phyloP scores from a whole-genome alignment of 2,113 vertebrate genomes.

The Raja brachyura region DNA sequence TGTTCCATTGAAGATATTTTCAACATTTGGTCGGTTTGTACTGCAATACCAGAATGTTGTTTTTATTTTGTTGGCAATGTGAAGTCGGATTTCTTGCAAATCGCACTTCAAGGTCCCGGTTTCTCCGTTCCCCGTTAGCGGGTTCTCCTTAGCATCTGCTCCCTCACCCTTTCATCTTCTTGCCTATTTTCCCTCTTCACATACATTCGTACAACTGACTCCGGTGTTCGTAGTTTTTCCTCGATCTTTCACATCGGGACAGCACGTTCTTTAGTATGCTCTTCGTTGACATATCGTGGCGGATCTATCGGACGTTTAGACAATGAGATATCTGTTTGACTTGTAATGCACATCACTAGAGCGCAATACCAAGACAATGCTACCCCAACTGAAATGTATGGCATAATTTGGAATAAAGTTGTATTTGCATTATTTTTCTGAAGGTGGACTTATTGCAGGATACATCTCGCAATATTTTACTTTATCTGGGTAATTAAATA shows the following conservation, averaged over 20 bases:
- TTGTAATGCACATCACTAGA: neutral
- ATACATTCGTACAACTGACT: neutral
- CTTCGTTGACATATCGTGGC: neutral
- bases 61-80: neutral
- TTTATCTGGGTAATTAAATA: neutral
- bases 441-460: neutral
- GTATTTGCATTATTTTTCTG: neutral
- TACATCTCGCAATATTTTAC: neutral
- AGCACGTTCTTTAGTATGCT: neutral
- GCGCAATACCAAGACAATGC: neutral
- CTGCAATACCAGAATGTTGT: neutral
- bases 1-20: neutral
- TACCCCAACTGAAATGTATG: neutral
- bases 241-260: neutral
- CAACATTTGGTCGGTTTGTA: neutral
- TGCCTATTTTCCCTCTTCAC: neutral
- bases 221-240: neutral
- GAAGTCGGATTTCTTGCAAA: neutral
- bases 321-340: neutral
- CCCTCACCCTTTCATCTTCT: neutral
- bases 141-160: neutral
- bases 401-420: constrained; percentile 30
- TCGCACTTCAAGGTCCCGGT: neutral
- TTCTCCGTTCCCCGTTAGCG: neutral
- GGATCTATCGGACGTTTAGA: neutral